Evolutionary conservation across 2,113 vertebrate species (phyloP).

Genomic region (Heterocephalus glaber): DNA sequence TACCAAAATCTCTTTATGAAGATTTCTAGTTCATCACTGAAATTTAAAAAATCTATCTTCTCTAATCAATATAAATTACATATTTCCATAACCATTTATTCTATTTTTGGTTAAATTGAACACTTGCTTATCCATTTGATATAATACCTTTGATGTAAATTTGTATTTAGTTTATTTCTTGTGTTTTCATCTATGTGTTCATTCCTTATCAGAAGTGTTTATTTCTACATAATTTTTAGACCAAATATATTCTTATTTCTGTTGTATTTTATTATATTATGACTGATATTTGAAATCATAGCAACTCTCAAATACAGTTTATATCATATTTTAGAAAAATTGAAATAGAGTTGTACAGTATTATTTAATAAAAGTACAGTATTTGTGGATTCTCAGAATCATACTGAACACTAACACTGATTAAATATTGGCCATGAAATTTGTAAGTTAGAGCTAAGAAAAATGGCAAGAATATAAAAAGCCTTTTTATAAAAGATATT

Average conservation of each 20-base stretch:
- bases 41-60: neutral
- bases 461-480: neutral
- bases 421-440: neutral
- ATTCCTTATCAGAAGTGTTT: neutral
- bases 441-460: neutral
- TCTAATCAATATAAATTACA: neutral
- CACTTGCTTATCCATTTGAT: neutral
- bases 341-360: neutral
- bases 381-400: neutral
- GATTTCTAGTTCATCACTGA: neutral
- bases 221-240: neutral
- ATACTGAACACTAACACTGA: neutral
- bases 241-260: neutral
- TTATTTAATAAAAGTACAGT: neutral
- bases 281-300: neutral
- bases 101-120: neutral
- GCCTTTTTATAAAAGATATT: neutral
- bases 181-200: neutral
- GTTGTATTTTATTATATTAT: neutral
- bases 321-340: neutral
- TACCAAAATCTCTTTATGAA: neutral
- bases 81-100: slow-evolving; percentile 12
- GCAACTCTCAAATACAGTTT: neutral
- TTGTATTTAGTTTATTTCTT: neutral
- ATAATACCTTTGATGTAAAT: neutral